These are phyloP conservation scores for Stenichneumon culpator DNA, from an alignment of 2,888 invertebrate genomes.

Conservation along the genomic window DNA sequence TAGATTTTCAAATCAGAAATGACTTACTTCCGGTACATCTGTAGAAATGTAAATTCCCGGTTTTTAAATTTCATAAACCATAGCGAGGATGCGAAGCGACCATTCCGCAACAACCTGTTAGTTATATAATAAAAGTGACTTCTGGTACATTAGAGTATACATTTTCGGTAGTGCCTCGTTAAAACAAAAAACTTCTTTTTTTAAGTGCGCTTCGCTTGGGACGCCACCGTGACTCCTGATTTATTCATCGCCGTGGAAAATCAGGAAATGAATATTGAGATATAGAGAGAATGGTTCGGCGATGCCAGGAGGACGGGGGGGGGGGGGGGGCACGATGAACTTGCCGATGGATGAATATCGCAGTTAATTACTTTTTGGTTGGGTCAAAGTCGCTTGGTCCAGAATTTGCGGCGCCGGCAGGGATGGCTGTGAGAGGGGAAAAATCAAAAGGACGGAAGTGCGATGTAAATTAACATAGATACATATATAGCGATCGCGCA, in stretches of 20 bases:
- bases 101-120: no score
- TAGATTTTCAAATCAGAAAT: no score
- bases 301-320: background rate
- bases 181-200: no score
- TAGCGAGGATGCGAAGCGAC: no score
- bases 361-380: slow-evolving; percentile 28
- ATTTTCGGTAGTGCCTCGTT: no score
- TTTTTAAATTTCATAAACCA: no score
- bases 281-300: background rate
- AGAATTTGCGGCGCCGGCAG: background rate
- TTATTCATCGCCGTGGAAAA: background rate
- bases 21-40: no score
- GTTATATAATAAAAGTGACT: no score
- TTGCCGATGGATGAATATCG: background rate
- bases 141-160: no score
- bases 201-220: no score
- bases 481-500: background rate
- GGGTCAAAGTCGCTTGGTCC: slow-evolving; percentile 1
- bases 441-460: background rate
- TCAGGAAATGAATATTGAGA: background rate
- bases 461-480: background rate
- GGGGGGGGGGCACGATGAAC: background rate
- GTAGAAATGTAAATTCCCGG: no score
- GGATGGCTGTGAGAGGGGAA: background rate
- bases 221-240: no score